These are phyloP conservation scores for Steinernema feltiae DNA, from an alignment of 1,140 invertebrate genomes.

Conservation along the genomic window DNA sequence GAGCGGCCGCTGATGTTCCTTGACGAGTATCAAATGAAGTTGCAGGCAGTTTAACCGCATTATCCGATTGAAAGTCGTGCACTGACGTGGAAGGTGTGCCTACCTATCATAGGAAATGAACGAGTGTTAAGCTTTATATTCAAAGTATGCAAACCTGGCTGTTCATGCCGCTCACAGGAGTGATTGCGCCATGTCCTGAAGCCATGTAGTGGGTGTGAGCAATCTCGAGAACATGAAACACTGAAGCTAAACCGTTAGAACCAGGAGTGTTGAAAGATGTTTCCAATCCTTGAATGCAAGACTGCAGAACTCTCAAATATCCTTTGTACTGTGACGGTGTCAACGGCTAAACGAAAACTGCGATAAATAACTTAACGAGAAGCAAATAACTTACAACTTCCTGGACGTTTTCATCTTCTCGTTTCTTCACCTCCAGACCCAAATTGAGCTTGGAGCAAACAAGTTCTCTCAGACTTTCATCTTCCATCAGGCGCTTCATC, in stretches of 20 bases:
- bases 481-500: slow-evolving; percentile 93
- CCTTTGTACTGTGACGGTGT: slow-evolving; percentile 87
- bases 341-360: slow-evolving; percentile 68
- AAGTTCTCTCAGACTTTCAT: slow-evolving; percentile 93
- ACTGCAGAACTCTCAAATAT: slow-evolving; percentile 82
- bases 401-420: slow-evolving; percentile 86
- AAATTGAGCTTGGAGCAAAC: slow-evolving; percentile 89
- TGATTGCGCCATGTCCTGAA: slow-evolving; percentile 65
- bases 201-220: slow-evolving; percentile 97
- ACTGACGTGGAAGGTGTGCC: slow-evolving; percentile 44
- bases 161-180: slow-evolving; percentile 51
- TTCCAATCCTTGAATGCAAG: slow-evolving; percentile 81
- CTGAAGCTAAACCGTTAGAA: slow-evolving; percentile 87
- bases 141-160: slow-evolving; percentile 56
- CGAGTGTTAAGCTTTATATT: background rate
- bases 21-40: slow-evolving; percentile 29
- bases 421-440: slow-evolving; percentile 84
- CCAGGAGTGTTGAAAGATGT: slow-evolving; percentile 86
- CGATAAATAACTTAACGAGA: background rate
- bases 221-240: slow-evolving; percentile 75
- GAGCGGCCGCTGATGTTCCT: slow-evolving; percentile 18
- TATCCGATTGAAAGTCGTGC: slow-evolving; percentile 26
- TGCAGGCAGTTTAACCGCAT: slow-evolving; percentile 22
- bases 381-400: slow-evolving; percentile 79
- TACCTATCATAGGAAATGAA: slow-evolving; percentile 40